These are phyloP conservation scores for Prionailurus viverrinus DNA, from an alignment of 2,113 vertebrate species.

Conservation along the genomic window DNA sequence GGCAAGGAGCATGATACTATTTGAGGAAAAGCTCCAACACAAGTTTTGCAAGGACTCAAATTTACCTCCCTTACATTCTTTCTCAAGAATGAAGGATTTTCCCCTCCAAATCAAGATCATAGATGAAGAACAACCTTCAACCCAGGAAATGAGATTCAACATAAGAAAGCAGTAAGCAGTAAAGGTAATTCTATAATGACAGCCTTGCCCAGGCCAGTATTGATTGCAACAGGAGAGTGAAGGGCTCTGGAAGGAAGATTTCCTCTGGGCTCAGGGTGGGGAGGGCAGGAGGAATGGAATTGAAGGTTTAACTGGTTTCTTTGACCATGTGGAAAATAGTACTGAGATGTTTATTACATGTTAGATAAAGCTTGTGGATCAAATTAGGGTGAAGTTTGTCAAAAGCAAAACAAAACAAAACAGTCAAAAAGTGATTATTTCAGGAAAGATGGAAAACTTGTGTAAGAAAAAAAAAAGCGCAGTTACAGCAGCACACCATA, in stretches of 20 bases:
- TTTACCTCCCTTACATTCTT: not conserved
- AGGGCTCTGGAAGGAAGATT: not conserved
- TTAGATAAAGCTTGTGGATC: not conserved
- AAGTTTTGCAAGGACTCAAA: not conserved
- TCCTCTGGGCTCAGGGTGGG: not conserved
- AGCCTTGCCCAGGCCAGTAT: not conserved
- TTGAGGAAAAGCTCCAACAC: not conserved
- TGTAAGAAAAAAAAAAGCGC: not conserved
- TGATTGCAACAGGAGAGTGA: not conserved
- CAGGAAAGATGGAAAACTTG: not conserved
- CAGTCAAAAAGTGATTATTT: not conserved
- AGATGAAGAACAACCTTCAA: not conserved
- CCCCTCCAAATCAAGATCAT: not conserved
- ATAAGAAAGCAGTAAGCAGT: not conserved
- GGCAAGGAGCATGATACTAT: not conserved
- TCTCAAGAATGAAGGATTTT: not conserved
- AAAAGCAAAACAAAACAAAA: not conserved
- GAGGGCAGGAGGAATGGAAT: not conserved
- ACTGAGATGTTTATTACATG: not conserved
- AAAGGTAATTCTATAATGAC: not conserved
- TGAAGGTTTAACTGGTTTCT: not conserved
- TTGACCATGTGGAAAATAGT: not conserved
- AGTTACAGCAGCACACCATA: not conserved
- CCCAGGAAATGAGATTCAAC: not conserved
- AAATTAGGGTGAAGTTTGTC: not conserved